Evolutionary conservation across 2,888 invertebrate species (phyloP).

Genomic region (Drosophila testacea): DNA sequence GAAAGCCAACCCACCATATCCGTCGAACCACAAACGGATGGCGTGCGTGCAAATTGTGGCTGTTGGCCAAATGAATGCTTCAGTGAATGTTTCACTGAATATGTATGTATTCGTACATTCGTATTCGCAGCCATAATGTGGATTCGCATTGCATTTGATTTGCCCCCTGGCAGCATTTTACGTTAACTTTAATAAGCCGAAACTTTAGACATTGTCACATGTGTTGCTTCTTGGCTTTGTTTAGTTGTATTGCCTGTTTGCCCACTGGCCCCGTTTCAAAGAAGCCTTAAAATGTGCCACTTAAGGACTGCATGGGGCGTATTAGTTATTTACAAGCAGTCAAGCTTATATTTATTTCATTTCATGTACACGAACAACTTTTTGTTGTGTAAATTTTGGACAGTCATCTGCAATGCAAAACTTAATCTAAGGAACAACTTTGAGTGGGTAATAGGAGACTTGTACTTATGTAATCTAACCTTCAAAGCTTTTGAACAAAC

Average conservation of each 20-base stretch:
- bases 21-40: constrained; percentile 23
- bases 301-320: constrained; percentile 29
- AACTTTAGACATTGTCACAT: constrained; percentile 65
- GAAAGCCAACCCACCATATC: constrained; percentile 16
- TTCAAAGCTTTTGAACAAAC: constrained; percentile 2
- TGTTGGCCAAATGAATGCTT: constrained; percentile 25
- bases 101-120: neutral
- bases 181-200: constrained; percentile 48
- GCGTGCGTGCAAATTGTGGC: constrained; percentile 73
- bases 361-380: constrained; percentile 2
- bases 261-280: constrained; percentile 18
- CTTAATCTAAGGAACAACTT: neutral
- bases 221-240: constrained; percentile 34
- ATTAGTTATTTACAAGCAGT: constrained; percentile 15
- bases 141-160: constrained; percentile 59
- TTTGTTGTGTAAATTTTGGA: neutral
- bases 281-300: constrained; percentile 27
- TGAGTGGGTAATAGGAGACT: neutral
- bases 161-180: constrained; percentile 42
- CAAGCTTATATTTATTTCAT: constrained; percentile 30
- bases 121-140: neutral
- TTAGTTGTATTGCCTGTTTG: constrained; percentile 8
- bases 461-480: neutral
- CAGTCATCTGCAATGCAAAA: neutral
- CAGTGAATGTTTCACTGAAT: constrained; percentile 15